phyloP scores from a whole-genome alignment of 2,888 invertebrate species.

The Parnassius glacialis region DNA sequence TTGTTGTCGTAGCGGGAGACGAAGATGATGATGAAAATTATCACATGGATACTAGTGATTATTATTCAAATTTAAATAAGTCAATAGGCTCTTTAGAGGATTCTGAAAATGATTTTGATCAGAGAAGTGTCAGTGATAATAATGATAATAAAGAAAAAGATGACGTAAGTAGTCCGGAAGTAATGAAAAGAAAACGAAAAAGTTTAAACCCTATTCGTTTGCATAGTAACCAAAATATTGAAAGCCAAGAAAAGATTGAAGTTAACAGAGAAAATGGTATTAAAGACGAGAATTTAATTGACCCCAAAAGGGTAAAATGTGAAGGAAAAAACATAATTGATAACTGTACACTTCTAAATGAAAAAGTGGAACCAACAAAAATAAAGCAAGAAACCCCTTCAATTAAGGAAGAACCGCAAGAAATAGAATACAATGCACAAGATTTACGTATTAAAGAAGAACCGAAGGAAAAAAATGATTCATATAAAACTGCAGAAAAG shows the following conservation, averaged over 20 bases:
- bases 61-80: slow-evolving; percentile 66
- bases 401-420: slow-evolving; percentile 56
- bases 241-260: slow-evolving; percentile 40
- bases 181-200: slow-evolving; percentile 92
- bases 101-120: slow-evolving; percentile 71
- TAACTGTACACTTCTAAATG: slow-evolving; percentile 30
- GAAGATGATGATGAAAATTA: slow-evolving; percentile 87
- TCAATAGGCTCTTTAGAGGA: slow-evolving; percentile 65
- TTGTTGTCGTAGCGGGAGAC: slow-evolving; percentile 90
- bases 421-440: slow-evolving; percentile 50
- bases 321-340: slow-evolving; percentile 43
- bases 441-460: slow-evolving; percentile 68
- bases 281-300: slow-evolving; percentile 51
- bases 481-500: slow-evolving; percentile 45
- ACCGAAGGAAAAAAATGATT: slow-evolving; percentile 57
- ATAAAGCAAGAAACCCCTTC: slow-evolving; percentile 52
- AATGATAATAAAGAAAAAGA: slow-evolving; percentile 74
- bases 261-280: slow-evolving; percentile 42
- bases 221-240: slow-evolving; percentile 65
- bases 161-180: slow-evolving; percentile 75
- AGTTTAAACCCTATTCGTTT: slow-evolving; percentile 93
- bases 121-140: slow-evolving; percentile 67
- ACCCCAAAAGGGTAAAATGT: slow-evolving; percentile 65
- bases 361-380: slow-evolving; percentile 46
- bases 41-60: slow-evolving; percentile 71